Conservation (phyloP, 2,113 vertebrate genomes). For the Pterocles gutturalis region DNA sequence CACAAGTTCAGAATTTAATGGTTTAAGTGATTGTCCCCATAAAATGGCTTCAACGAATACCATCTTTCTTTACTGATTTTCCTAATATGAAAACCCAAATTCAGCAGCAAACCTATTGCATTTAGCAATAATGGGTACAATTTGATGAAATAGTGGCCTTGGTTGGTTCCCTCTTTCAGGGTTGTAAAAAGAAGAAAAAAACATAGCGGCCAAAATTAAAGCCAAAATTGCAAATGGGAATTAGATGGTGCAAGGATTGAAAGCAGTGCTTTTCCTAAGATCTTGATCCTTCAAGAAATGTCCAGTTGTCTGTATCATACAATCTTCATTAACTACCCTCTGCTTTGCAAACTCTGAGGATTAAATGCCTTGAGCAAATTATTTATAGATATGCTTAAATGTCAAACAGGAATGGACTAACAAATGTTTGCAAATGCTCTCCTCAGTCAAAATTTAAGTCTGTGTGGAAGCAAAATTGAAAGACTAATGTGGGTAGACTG, state of each 20-base stretch:
- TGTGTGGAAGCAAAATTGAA: background rate
- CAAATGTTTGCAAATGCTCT: background rate
- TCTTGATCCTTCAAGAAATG: background rate
- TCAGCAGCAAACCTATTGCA: background rate
- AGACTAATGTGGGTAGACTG: rapidly evolving
- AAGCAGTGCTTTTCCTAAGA: background rate
- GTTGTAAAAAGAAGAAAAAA: background rate
- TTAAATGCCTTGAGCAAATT: background rate
- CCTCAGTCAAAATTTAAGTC: background rate
- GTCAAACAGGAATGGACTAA: background rate
- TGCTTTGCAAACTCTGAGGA: background rate
- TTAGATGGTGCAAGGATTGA: background rate
- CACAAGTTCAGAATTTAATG: background rate
- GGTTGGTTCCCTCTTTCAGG: background rate
- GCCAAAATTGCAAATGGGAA: background rate
- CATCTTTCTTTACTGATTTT: background rate
- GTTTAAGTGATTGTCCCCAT: background rate
- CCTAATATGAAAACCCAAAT: background rate
- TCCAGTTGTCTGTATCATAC: background rate
- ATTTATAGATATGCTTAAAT: background rate
- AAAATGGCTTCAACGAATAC: background rate
- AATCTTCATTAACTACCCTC: background rate
- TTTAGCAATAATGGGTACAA: background rate
- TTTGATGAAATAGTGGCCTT: background rate
- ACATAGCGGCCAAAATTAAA: background rate